phyloP scores from a whole-genome alignment of 2,888 invertebrate species.

The Tipula vernalis region DNA sequence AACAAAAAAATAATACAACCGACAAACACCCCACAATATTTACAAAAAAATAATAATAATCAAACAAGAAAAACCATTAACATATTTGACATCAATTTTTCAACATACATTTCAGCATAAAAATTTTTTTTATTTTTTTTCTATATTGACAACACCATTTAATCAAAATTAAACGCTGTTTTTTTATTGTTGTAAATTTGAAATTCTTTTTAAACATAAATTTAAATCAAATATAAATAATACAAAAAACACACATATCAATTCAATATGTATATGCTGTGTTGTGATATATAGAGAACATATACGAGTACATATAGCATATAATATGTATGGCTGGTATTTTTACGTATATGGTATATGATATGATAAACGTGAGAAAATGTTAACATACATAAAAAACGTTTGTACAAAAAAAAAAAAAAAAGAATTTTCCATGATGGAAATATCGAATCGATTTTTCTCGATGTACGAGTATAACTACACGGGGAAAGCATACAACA shows the following conservation, averaged over 20 bases:
- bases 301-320: neutral
- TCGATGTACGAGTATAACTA: neutral
- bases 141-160: neutral
- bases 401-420: neutral
- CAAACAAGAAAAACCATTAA: neutral
- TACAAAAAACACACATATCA: neutral
- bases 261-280: neutral
- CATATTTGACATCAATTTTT: neutral
- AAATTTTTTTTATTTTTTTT: neutral
- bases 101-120: neutral
- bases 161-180: neutral
- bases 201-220: neutral
- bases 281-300: neutral
- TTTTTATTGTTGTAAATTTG: neutral
- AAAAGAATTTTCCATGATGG: neutral
- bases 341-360: neutral
- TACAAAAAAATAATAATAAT: neutral
- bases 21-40: neutral
- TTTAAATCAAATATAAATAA: neutral
- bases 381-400: neutral
- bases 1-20: neutral
- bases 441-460: neutral
- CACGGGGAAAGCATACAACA: neutral
- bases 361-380: conserved; percentile 4
- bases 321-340: neutral